Base-by-base conservation (phyloP, 2,888 invertebrate species). In the Cancer borealis region DNA sequence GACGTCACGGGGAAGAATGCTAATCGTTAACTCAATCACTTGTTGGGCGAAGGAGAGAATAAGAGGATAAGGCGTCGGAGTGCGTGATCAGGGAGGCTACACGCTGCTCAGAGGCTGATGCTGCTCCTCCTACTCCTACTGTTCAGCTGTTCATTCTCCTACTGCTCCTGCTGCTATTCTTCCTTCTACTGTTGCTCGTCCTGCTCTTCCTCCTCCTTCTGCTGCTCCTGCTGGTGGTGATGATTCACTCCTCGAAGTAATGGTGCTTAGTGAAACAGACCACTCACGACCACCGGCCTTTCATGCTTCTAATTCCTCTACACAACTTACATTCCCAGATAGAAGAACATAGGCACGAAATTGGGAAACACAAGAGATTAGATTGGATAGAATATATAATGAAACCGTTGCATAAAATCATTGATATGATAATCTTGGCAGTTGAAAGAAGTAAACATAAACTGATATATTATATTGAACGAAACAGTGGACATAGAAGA, bases 11-110 rank as follows among this genome's bases (percentile, higher is more conserved):
- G 0, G 30, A 79, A 30, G 3, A 21, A 26, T 30, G 30, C 79
- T 79, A 30, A 30, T 79, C 79, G 30, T 79, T 79, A 79, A 79
- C 12, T 79, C 79, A 79, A 79, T 79, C 79, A 79, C 30, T 79
- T 79, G 30, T 30, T 79, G 8, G 79, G 3, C 30, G 30, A 21
- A 66, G 66, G n/a, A 30, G 79, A 79, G 30, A 79, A 79, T 79
- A 79, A 79, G 30, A 79, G 30, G 30, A 30, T 79, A 79, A 79
- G 79, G 79, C 79, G 79, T 26, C 79, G 79, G n/a, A 17, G 60
- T 21, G 87, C 88, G 92, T 54, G 54, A 26, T 60, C 10, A 0
- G 30, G 39, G 46, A 73, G 21, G 79, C 21, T 10, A n/a, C 47
- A 26, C 84, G 84, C 45, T 39, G 39, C 66, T 92, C 84, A 49